A percentile compares a stretch with the other conserved stretches of the same genome.
These are phyloP conservation scores for Clupea harengus DNA, from an alignment of 2,113 vertebrate species.

Conservation along the genomic window DNA sequence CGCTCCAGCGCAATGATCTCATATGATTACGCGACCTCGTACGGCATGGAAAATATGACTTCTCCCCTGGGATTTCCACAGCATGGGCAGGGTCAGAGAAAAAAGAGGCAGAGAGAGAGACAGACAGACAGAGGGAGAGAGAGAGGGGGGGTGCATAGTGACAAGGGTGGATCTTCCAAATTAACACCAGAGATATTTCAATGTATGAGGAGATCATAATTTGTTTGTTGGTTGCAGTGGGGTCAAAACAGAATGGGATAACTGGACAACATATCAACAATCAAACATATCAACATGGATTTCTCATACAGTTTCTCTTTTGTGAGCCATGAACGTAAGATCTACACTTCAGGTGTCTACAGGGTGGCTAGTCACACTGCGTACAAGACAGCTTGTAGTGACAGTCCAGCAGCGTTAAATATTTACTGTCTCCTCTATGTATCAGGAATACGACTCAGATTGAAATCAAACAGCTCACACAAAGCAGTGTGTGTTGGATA, in stretches of 20 bases:
- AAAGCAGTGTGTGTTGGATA: background rate
- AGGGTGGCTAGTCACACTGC: background rate
- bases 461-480: background rate
- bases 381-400: background rate
- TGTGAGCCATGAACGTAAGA: background rate
- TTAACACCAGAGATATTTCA: background rate
- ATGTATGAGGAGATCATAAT: background rate
- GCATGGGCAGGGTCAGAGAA: slow-evolving; percentile 20
- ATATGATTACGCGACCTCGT: slow-evolving; percentile 41
- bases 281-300: background rate
- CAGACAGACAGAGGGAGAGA: background rate
- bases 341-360: background rate
- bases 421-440: background rate
- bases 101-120: background rate
- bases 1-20: slow-evolving; percentile 46
- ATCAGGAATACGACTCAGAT: background rate
- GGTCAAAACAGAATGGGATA: background rate
- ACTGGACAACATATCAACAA: background rate
- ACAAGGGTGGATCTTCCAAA: slow-evolving; percentile 12
- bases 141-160: background rate
- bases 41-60: slow-evolving; percentile 49
- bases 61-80: slow-evolving; percentile 27
- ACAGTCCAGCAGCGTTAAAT: background rate
- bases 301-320: background rate
- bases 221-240: background rate